Base-by-base conservation (phyloP, 2,888 invertebrate species). In the Ichneumoninae sp. region DNA sequence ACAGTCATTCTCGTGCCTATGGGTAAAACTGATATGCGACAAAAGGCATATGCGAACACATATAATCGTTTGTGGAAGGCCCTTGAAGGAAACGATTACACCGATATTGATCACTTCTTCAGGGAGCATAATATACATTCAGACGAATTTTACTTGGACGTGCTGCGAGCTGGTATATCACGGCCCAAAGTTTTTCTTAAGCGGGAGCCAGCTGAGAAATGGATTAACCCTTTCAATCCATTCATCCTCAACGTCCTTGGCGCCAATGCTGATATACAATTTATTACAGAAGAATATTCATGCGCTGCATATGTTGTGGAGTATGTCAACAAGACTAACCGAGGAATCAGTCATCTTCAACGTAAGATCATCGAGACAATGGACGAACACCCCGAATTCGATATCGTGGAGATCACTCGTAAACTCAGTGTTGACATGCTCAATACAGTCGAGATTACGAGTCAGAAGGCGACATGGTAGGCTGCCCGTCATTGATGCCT, bases 381-480 rank as follows among this genome's bases (percentile, higher is more conserved):
- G 69, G 73, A 86, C 54, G 83, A 92, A 83, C 86, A 92, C 88
- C 92, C 92, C 1, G 91, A 93, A 40, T 89, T 89, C 40, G 89
- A 92, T 65, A 54, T 68, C 4, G 79, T 89, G 1, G 90, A 90
- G 13, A 81, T 91, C 1, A 88, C 88, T 3, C 88, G 86, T 85
- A 89, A 70, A 82, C 81, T 90, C 36, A 88, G 91, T 85, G 74
- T 91, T 89, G 36, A 92, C 26, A 26, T 26, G 26, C 26, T 26
- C 26, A 26, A 26, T 26, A 26, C 26, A 26, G 1, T 26, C 26
- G 26, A 93, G 81, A 90, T 93, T 87, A 83, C 90, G 3, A 88
- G 88, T 78, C 93, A 93, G 92, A 93, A 94, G 88, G 93, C 93
- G 60, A 93, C 94, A 68, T 94, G 93, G 93, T 94, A 91, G n/a